phyloP scores from a whole-genome alignment of 2,797 vertebrate genomes.

The Coregonus ussuriensis region DNA sequence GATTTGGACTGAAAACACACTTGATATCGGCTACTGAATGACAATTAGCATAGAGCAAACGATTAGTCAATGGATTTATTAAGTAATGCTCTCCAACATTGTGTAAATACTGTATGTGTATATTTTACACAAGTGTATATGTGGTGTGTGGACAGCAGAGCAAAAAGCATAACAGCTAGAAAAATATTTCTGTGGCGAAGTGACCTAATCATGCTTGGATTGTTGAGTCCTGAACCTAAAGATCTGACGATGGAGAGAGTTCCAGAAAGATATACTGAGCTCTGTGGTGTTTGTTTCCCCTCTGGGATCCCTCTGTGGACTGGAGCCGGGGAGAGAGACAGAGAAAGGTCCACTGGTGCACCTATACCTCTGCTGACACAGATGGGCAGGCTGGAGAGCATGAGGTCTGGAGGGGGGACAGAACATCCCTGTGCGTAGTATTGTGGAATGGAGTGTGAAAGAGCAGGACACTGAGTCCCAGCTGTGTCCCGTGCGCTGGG shows the following conservation, averaged over 20 bases:
- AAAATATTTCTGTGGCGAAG: background rate
- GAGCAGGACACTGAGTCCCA: constrained; percentile 61
- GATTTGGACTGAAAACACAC: constrained; percentile 1
- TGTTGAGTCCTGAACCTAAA: background rate
- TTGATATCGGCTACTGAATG: constrained; percentile 5
- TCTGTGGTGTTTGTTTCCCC: constrained; percentile 32
- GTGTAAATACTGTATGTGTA: no score
- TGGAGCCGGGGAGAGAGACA: constrained; percentile 13
- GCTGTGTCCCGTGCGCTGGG: constrained; percentile 71
- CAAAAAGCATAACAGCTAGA: background rate
- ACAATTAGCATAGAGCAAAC: background rate
- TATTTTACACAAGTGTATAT: no score
- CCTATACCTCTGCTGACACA: constrained; percentile 53
- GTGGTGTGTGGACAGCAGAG: background rate
- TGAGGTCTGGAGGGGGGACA: constrained; percentile 52
- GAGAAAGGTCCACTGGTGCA: constrained; percentile 54
- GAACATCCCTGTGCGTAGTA: constrained; percentile 61
- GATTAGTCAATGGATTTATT: no score
- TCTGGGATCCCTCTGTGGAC: constrained; percentile 36
- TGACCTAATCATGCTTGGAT: background rate
- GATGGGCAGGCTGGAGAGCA: constrained; percentile 36
- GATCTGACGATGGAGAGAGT: constrained; percentile 14
- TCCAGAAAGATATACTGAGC: background rate
- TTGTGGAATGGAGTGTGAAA: constrained; percentile 71
- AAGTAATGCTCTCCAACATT: background rate